A percentile compares a stretch with the other conserved stretches of the same genome.
phyloP scores from a whole-genome alignment of 1,140 invertebrate genomes.

The Leptopilina boulardi region DNA sequence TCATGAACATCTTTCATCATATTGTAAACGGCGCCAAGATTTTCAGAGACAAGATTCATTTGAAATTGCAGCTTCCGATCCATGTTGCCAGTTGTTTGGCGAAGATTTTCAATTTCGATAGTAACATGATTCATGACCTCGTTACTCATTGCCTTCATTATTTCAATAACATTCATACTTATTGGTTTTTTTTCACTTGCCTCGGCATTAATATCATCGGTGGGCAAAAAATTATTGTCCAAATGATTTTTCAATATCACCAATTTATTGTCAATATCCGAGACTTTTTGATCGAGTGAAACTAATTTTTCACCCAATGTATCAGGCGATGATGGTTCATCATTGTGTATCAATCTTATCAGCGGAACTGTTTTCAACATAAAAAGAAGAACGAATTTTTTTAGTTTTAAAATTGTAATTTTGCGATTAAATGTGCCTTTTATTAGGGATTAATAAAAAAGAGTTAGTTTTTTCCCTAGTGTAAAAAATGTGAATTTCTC shows the following conservation, averaged over 20 bases:
- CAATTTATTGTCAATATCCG: conserved; percentile 87
- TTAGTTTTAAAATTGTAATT: too few species aligned
- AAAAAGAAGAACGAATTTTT: conserved; percentile 20
- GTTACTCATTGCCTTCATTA: conserved; percentile 85
- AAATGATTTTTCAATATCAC: conserved; percentile 87
- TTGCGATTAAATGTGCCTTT: too few species aligned
- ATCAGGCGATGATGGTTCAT: conserved; percentile 61
- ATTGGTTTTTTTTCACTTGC: conserved; percentile 90
- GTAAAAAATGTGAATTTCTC: too few species aligned
- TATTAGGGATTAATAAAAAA: too few species aligned
- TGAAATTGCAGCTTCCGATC: conserved; percentile 90
- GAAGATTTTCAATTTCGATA: conserved; percentile 84
- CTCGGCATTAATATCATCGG: conserved; percentile 88
- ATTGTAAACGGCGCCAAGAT: conserved; percentile 84
- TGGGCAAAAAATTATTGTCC: conserved; percentile 86
- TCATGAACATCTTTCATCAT: conserved; percentile 89
- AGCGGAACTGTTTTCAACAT: conserved; percentile 61
- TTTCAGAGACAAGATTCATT: conserved; percentile 88
- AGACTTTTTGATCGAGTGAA: conserved; percentile 87
- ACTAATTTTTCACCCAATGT: conserved; percentile 75
- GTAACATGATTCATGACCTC: conserved; percentile 86
- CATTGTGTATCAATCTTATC: conserved; percentile 67
- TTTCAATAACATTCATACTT: conserved; percentile 86
- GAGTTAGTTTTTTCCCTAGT: too few species aligned
- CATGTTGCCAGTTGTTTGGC: conserved; percentile 84